Evolutionary conservation across 2,113 vertebrate species (phyloP), one percentile per base, ranked within the genome.

Genomic region (Brachyhypopomus occidentalis): DNA sequence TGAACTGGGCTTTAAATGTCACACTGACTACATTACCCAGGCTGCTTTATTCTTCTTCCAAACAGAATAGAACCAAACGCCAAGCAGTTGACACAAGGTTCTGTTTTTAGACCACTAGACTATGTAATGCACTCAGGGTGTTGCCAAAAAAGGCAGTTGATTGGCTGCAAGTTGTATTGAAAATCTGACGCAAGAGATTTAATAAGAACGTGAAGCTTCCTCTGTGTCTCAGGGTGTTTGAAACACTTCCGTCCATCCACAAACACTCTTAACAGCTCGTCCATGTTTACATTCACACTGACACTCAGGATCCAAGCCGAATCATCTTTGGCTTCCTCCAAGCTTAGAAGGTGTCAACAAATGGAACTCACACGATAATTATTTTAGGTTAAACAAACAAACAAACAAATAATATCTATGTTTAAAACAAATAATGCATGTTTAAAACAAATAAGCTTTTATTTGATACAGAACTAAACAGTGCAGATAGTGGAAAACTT

Each of bases 91-190:
- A 60, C 55, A 56, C 77, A 79, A n/a, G 52, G 20, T 12, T 78
- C 58, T 78, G 23, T 41, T 58, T 71, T 71, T 56, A 5, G 56
- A 72, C 27, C 36, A n/a, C 69, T 62, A 20, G 8, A 38, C 30
- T 71, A 55, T 79, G 56, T 79, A 79, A 72, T 72, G 66, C 67
- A 72, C 67, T 38, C 67, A 20, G 22, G 23, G 8, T 12, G 48
- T n/a, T 62, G 78, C 78, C 69, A 72, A 23, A 62, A 52, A 79
- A 71, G 17, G 20, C 36, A 71, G 59, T 48, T 25, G 67, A 79
- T 27, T 45, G 67, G 72, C 67, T 62, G 66, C 52, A 8, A n/a
- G 48, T 7, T 2, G 8, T 17, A 58, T 52, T n/a, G 27, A 74
- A 58, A 34, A 23, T 25, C 52, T 4, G 30, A 34, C n/a, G 78